Percentiles rank a stretch among this genome's conserved stretches.
Conservation (phyloP, 2,888 invertebrate species). For the Lasioglossum oenotherae region DNA sequence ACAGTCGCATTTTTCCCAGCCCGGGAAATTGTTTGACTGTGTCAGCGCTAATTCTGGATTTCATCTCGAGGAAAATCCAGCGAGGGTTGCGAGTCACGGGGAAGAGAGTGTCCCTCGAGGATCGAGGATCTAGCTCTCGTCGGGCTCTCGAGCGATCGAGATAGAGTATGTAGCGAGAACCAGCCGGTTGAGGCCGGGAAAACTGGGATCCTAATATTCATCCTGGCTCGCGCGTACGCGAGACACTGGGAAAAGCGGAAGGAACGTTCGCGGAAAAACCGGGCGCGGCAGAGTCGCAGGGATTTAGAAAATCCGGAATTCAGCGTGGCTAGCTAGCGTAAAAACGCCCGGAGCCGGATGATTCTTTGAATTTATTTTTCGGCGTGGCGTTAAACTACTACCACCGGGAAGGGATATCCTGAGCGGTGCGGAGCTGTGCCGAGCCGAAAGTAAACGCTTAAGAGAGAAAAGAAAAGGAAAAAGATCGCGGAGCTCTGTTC, state of each 20-base stretch:
- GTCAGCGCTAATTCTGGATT: conserved; percentile 19
- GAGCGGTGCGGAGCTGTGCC: neutral
- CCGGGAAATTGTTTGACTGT: neutral
- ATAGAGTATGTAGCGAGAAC: neutral
- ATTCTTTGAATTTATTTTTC: conserved; percentile 46
- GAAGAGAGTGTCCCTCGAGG: neutral
- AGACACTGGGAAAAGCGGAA: conserved; percentile 4
- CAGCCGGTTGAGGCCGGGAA: neutral
- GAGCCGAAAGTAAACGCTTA: conserved; percentile 29
- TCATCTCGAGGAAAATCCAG: neutral
- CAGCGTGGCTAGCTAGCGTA: neutral
- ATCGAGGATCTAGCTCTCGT: neutral
- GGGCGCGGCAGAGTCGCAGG: neutral
- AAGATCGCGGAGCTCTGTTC: conserved; percentile 42
- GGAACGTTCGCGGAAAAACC: conserved; percentile 5
- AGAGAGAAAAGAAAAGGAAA: conserved; percentile 31
- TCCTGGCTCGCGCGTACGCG: neutral
- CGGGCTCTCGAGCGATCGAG: neutral
- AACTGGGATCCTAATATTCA: conserved; percentile 30
- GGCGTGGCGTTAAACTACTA: conserved; percentile 27
- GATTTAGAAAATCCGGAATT: conserved; percentile 45
- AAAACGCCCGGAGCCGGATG: neutral
- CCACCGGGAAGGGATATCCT: neutral
- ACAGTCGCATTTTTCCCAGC: neutral
- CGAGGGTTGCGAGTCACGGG: neutral